Percentiles rank a stretch among this genome's conserved stretches.
These are phyloP conservation scores for Agonopterix heracliana DNA, from an alignment of 2,888 invertebrate species.

Conservation along the genomic window DNA sequence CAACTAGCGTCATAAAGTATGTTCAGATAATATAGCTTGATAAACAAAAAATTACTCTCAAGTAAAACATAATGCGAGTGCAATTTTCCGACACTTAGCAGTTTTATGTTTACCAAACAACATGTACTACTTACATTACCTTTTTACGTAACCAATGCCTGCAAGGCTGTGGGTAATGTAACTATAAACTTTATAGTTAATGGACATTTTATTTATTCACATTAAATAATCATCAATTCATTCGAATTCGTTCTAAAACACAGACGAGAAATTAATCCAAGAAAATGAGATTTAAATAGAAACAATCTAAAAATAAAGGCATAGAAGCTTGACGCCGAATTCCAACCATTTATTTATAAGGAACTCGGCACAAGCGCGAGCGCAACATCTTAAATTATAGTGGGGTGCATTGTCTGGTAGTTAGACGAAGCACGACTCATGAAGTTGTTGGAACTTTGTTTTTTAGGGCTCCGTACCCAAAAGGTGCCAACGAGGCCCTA, in stretches of 20 bases:
- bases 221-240: too few relatives aligned
- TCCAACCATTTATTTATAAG: conserved; percentile 32
- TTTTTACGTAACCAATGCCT: too few relatives aligned
- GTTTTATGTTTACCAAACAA: neutral
- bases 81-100: conserved; percentile 2
- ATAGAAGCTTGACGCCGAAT: conserved; percentile 13
- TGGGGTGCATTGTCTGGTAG: conserved; percentile 27
- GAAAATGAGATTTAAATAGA: neutral
- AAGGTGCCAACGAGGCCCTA: too few relatives aligned
- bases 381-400: conserved; percentile 34
- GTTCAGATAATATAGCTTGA: neutral
- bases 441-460: conserved; percentile 29
- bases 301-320: neutral
- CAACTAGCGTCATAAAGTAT: neutral
- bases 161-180: too few relatives aligned
- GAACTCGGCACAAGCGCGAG: conserved; percentile 11
- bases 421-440: conserved; percentile 40
- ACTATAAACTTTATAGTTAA: too few relatives aligned
- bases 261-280: neutral
- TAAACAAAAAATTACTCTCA: conserved; percentile 1
- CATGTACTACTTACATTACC: neutral
- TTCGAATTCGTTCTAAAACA: neutral
- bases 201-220: too few relatives aligned
- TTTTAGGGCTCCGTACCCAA: too few relatives aligned
- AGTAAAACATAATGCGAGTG: neutral